phyloP scores from a whole-genome alignment of 2,113 vertebrate species.

The Hydrochoerus hydrochaeris region DNA sequence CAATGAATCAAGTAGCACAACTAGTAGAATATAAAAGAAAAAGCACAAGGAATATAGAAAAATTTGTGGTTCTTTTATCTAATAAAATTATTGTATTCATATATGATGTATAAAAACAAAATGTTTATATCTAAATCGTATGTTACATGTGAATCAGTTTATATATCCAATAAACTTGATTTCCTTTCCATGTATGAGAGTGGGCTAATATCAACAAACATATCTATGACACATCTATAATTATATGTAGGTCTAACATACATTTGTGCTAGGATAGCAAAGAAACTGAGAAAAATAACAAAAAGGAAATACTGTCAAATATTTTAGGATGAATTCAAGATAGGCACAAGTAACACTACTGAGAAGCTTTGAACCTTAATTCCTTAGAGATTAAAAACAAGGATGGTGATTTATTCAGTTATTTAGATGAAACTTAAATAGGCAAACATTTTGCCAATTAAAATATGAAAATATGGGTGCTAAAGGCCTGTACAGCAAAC shows the following conservation, averaged over 20 bases:
- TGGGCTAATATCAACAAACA: not conserved
- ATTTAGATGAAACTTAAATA: slow-evolving; percentile 28
- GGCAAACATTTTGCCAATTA: not conserved
- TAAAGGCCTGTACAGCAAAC: too few relatives aligned
- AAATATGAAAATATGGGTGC: slow-evolving; percentile 16
- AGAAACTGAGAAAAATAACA: not conserved
- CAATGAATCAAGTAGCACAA: slow-evolving; percentile 91
- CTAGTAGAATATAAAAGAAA: slow-evolving; percentile 80
- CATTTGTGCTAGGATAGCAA: not conserved
- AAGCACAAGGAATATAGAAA: not conserved
- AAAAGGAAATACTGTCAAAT: slow-evolving; percentile 49
- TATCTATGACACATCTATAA: not conserved
- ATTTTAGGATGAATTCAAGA: not conserved
- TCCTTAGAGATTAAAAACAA: slow-evolving; percentile 53
- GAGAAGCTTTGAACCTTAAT: slow-evolving; percentile 19
- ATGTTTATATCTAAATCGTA: slow-evolving; percentile 25
- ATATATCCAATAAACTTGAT: not conserved
- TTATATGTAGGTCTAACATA: not conserved
- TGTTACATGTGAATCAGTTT: not conserved
- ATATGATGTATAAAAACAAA: not conserved
- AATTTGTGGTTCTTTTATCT: not conserved
- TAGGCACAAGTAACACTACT: not conserved
- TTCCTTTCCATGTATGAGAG: not conserved
- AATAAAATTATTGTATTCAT: slow-evolving; percentile 31
- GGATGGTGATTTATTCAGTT: not conserved